Percentiles rank a stretch among this genome's conserved stretches.
These are phyloP conservation scores for Vollenhovia emeryi DNA, from an alignment of 1,140 invertebrate species.

Conservation along the genomic window DNA sequence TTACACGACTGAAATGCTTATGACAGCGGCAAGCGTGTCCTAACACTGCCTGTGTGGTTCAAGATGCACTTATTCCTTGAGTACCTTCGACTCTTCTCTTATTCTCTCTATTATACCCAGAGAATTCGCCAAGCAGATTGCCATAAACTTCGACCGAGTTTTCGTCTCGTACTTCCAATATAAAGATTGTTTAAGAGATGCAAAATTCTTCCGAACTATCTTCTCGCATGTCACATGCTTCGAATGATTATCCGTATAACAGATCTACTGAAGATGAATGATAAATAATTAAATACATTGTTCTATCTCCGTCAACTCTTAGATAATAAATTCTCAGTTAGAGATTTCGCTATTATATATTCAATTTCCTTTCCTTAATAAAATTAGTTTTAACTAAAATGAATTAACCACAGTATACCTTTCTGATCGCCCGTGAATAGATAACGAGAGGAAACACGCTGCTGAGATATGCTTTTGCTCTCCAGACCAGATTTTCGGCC, in stretches of 20 bases:
- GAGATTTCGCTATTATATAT: neutral
- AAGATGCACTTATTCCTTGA: neutral
- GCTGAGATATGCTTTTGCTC: neutral
- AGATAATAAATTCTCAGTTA: neutral
- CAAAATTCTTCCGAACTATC: constrained; percentile 41
- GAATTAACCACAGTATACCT: neutral
- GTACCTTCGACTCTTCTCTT: neutral
- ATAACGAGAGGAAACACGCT: neutral
- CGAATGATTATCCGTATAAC: constrained; percentile 13
- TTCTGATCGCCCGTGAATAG: neutral
- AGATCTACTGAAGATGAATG: neutral
- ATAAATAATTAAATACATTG: neutral
- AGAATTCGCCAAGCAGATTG: constrained; percentile 9
- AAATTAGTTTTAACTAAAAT: neutral
- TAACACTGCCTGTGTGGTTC: neutral
- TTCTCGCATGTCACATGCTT: neutral
- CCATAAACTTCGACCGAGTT: constrained; percentile 65
- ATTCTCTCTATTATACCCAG: neutral
- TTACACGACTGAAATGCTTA: constrained; percentile 4
- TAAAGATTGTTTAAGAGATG: constrained; percentile 63
- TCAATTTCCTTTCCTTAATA: neutral
- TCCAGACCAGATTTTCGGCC: neutral
- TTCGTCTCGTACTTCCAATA: constrained; percentile 61
- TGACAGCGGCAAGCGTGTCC: constrained; percentile 4
- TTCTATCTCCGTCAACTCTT: neutral